Base-by-base conservation (phyloP, 2,113 vertebrate species). In the Urocitellus parryii region DNA sequence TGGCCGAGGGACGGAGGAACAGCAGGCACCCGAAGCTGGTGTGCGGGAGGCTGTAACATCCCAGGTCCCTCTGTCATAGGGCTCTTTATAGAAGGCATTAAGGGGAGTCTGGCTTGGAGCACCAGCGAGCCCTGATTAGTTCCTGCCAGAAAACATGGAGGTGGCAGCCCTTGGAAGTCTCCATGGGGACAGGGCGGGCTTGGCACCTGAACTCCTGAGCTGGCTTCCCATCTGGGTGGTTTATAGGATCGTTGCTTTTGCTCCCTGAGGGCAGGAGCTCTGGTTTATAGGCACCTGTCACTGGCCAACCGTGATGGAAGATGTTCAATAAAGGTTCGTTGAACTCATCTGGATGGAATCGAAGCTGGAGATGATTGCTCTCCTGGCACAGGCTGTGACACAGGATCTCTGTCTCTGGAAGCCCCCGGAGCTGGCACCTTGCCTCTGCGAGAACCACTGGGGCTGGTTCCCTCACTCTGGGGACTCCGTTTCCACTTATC, bases 1-100 rank as follows among this genome's bases (percentile, higher is more conserved):
- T 98, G 97, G 98, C 98, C 97, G 95, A 97, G 94, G 97, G 98
- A 98, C 76, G 67, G 82, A 63, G 98, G 98, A 98, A 98, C 96
- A 85, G 97, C 96, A 10, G 13, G 53, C 68, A 42, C 95, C 88
- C 81, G 58, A 80, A 96, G 95, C 94, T 84, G 91, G 96, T 96
- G 94, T 94, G 94, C 96, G 67, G 84, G 94, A 97, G 98, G 98
- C 96, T 65, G 76, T 95, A 95, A 94, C 84, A 88, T 14, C 77
- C 39, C 73, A 12, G 0, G 0, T 37, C 94, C 76, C 56, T 1
- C 9, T 74, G 58, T 97, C 95, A 95, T 85, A 84, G 97, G 68
- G 68, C 16, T 97, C 95, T 97, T 98, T 51, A 80, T 72, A 94
- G 96, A 90, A 90, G 86, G 25, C 88, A 83, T 96, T 91, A 89